phyloP scores from a whole-genome alignment of 1,140 invertebrate genomes.

The Parapsyche elsis region DNA sequence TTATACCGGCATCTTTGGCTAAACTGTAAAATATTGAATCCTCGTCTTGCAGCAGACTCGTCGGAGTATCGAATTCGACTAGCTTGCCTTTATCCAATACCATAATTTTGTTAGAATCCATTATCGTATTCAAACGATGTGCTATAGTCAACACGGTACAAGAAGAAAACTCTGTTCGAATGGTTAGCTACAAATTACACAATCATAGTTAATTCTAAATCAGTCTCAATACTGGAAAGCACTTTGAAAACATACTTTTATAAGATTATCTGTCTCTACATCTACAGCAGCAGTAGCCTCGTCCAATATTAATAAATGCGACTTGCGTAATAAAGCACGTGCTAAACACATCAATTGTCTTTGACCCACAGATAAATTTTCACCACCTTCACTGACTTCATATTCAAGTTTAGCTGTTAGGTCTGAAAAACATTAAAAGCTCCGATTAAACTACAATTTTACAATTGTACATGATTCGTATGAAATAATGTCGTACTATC shows the following conservation, averaged over 20 bases:
- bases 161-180: conserved; percentile 86
- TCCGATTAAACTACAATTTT: background rate
- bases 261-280: conserved; percentile 66
- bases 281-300: conserved; percentile 74
- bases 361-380: conserved; percentile 68
- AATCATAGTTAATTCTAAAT: background rate
- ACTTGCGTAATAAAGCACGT: conserved; percentile 67
- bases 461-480: background rate
- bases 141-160: conserved; percentile 96
- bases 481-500: conserved; percentile 30
- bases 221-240: background rate
- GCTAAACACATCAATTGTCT: conserved; percentile 69
- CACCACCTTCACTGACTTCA: conserved; percentile 66
- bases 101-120: conserved; percentile 92
- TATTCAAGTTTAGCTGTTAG: conserved; percentile 62
- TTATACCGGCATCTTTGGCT: conserved; percentile 90
- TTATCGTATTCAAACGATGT: conserved; percentile 93
- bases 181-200: conserved; percentile 77
- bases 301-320: conserved; percentile 70
- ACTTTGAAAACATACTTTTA: conserved; percentile 29
- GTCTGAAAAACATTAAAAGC: background rate
- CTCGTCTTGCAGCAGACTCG: conserved; percentile 78
- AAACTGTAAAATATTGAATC: conserved; percentile 90
- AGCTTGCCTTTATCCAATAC: conserved; percentile 89
- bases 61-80: conserved; percentile 84